Conservation (phyloP, 2,113 vertebrate species). For the Philantomba maxwellii region DNA sequence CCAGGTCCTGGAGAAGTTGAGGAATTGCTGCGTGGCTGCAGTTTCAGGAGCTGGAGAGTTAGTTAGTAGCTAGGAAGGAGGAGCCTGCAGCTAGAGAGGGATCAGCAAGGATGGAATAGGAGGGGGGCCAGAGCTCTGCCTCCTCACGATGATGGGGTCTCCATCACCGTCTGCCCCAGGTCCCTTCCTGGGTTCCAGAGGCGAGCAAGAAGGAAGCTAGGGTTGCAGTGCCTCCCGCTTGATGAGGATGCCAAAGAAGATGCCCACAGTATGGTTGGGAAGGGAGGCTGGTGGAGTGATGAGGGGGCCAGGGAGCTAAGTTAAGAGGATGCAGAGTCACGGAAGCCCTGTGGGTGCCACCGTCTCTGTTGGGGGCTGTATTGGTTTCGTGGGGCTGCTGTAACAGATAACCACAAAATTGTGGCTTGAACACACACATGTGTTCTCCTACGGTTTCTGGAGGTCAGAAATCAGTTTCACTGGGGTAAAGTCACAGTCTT, state of each 20-base stretch:
- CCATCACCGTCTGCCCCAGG: neutral
- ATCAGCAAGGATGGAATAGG: rapidly evolving
- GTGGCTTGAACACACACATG: neutral
- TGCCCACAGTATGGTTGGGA: neutral
- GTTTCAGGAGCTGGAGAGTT: neutral
- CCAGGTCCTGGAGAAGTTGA: neutral
- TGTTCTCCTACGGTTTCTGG: neutral
- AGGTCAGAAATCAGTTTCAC: neutral
- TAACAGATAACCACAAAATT: neutral
- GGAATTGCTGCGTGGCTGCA: neutral
- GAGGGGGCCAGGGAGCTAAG: neutral
- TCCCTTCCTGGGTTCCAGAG: neutral
- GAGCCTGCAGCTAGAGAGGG: neutral
- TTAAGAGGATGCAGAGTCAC: neutral
- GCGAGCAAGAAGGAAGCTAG: neutral
- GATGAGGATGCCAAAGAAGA: neutral
- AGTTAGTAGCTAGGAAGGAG: neutral
- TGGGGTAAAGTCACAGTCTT: neutral
- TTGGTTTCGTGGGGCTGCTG: neutral
- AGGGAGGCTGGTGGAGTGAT: neutral
- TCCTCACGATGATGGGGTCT: neutral
- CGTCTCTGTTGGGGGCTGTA: neutral
- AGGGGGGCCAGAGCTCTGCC: neutral
- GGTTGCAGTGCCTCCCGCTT: neutral
- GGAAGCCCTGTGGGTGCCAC: neutral